Evolutionary conservation across 2,797 vertebrate species (phyloP), one percentile per base, ranked within the genome.

Genomic region (Acanthurus tractus): DNA sequence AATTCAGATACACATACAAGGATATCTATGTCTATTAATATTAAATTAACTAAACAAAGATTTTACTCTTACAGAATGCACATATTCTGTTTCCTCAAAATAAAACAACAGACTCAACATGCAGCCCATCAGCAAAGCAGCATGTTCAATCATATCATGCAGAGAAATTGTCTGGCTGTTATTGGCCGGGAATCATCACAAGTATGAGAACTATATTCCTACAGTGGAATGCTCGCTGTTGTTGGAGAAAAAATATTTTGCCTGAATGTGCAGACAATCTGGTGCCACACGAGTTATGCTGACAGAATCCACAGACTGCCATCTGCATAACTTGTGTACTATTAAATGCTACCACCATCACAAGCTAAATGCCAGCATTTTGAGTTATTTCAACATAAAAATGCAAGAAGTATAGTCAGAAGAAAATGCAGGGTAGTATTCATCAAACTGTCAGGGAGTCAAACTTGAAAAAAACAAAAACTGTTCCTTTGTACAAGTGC

Each of bases 381-480:
- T 76, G 46, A 81, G 72, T 83, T 50, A 72, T 76, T 77, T 86
- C 78, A 81, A 84, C 81, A 63, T 66, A 45, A 36, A 79, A 61
- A 69, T 78, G 52, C 36, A 55, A 62, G 42, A 56, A 62, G 66
- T 53, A 66, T 34, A 61, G 57, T 22, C 36, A n/a, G 12, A 20
- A 9, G 55, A 20, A 66, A 70, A 64, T 65, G 48, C 74, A 20
- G 34, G 45, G 25, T 23, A 44, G 29, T 54, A 80, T 88, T 84
- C 18, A 83, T 84, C 63, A 88, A 86, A 82, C 58, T 88, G 66
- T 84, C 81, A 73, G 15, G 23, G n/a, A 71, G 59, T 72, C 56
- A 78, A 52, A 69, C 69, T 78, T 49, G 8, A 1, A 13, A 25
- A 68, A 44, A 42, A 53, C 66, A 56, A 25, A 63, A 40, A 62